Base-by-base conservation (phyloP, 2,113 vertebrate species). In the Apaloderma vittatum region DNA sequence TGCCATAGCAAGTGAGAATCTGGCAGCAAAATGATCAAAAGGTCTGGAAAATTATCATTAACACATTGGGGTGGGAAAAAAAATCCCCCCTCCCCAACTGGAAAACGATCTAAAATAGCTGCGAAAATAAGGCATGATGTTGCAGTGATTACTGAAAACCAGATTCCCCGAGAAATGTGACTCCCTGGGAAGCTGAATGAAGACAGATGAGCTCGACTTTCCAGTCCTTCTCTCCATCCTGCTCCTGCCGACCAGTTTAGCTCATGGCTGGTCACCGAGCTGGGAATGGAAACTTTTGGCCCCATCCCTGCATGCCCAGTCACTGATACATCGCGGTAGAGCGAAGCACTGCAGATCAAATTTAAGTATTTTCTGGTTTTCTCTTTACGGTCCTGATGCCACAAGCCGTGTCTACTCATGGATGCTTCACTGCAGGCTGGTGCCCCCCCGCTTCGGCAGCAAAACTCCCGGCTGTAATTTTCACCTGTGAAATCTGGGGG, bases 41-140 rank as follows among this genome's bases (percentile, higher is more conserved):
- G 76, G 85, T 65, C 65, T 85, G 91, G 88, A 94, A 94, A 94
- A 97, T 78, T 61, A 95, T 90, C 85, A 77, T 71, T 73, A 86
- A 81, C 45, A 75, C 52, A 68, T 8, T 8, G 65, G 36, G 20
- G 40, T 63, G 32, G 52, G 12, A 16, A 40, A 43, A 62, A 63
- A 73, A 61, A 32, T 7, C 13, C 5, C 32, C 16, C 8, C 1
- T 30, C 12, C 12, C 1, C 8, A 79, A 58, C 13, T 57, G 57
- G 58, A 82, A 90, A 75, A 57, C 14, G 5, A 90, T 82, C 68
- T 67, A 84, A 92, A 97, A 93, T 71, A 94, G 82, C 15, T 1
- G 2, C 30, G 51, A 75, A 92, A 97, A 71, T 18, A 37, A 17
- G 55, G 61, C 72, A 52, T 24, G 46, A 14, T 12, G 18, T 61